Percentiles rank a stretch among this genome's conserved stretches.
These are phyloP conservation scores for Dallia pectoralis DNA, from an alignment of 2,797 vertebrate genomes.

Conservation along the genomic window DNA sequence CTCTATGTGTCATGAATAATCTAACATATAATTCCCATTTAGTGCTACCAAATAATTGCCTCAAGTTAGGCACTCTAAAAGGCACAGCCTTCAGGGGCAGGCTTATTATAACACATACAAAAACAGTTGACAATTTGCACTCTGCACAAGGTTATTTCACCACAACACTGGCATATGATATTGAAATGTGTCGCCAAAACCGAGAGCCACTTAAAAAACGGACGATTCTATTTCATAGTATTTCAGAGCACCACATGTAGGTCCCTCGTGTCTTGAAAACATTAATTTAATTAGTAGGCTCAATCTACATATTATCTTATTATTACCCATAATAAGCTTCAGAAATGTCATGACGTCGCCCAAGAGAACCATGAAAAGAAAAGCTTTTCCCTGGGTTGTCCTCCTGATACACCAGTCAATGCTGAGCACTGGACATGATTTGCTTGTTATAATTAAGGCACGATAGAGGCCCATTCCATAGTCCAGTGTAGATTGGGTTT, in stretches of 20 bases:
- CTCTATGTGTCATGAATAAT: background rate
- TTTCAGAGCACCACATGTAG: constrained; percentile 19
- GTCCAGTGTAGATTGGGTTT: background rate
- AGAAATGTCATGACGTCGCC: background rate
- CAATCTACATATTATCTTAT: background rate
- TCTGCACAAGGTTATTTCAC: background rate
- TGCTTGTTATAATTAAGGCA: constrained; percentile 3
- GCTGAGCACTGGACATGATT: background rate
- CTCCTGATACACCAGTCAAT: background rate
- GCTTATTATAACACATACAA: constrained; percentile 2
- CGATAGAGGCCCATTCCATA: background rate
- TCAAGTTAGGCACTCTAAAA: constrained; percentile 15
- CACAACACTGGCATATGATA: background rate
- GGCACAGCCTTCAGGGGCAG: constrained; percentile 52
- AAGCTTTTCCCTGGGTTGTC: background rate
- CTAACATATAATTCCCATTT: background rate
- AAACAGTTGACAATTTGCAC: background rate
- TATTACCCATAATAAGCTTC: background rate
- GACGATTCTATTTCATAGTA: background rate
- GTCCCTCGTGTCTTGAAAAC: background rate
- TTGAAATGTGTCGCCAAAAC: background rate
- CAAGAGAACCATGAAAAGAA: background rate
- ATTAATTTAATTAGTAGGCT: constrained; percentile 7
- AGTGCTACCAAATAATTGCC: background rate
- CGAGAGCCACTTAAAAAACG: background rate